Evolutionary conservation across 1,140 invertebrate species (phyloP).

Genomic region (Bombus huntii): DNA sequence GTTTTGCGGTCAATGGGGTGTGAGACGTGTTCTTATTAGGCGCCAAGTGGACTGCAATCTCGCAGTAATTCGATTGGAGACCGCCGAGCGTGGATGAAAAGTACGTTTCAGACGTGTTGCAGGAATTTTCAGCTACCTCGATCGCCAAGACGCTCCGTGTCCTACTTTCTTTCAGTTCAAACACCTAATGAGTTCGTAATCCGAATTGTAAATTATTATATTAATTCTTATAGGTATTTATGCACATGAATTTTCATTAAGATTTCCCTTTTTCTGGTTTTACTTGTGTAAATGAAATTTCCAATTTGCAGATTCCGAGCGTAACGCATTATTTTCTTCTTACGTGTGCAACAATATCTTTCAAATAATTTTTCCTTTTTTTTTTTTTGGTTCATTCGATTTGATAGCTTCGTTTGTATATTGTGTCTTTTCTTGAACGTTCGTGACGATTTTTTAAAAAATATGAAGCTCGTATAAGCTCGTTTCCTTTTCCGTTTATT

Average conservation of each 20-base stretch:
- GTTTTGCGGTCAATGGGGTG: constrained; percentile 8
- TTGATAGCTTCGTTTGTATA: too few relatives aligned
- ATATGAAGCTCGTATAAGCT: too few relatives aligned
- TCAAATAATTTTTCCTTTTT: too few relatives aligned
- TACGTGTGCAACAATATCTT: neutral
- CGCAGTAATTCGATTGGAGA: neutral
- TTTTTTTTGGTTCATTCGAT: too few relatives aligned
- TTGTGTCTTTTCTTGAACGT: too few relatives aligned
- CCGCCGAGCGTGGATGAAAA: neutral
- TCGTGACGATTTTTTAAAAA: too few relatives aligned
- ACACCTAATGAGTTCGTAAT: neutral
- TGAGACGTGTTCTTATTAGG: neutral
- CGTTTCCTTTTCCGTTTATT: neutral
- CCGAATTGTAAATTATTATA: neutral
- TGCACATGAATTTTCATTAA: neutral
- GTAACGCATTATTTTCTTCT: neutral
- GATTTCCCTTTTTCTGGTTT: neutral
- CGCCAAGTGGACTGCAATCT: constrained; percentile 2
- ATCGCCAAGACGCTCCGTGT: neutral
- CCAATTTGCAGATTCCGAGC: too few relatives aligned
- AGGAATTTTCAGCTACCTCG: neutral
- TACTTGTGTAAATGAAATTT: too few relatives aligned
- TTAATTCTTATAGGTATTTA: neutral
- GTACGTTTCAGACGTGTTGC: neutral
- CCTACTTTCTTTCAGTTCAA: neutral